Percentiles rank a stretch among this genome's conserved stretches.
These are phyloP conservation scores for Chaenocephalus aceratus DNA, from an alignment of 2,113 vertebrate species.

Conservation along the genomic window DNA sequence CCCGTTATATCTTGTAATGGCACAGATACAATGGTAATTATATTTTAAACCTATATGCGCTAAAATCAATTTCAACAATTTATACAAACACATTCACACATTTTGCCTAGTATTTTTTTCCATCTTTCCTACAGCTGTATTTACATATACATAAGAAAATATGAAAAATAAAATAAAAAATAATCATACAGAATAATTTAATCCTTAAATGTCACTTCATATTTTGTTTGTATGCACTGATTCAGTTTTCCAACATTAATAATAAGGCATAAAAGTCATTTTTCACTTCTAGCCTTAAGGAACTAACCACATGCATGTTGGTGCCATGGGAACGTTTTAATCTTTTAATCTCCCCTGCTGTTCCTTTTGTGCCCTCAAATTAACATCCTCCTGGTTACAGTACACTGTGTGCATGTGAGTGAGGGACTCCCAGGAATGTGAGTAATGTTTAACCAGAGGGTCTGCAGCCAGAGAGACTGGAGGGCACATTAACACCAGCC, in stretches of 20 bases:
- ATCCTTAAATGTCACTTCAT: neutral
- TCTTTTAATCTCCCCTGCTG: neutral
- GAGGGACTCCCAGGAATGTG: slow-evolving; percentile 37
- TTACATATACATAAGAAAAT: too few species aligned
- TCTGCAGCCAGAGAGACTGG: slow-evolving; percentile 62
- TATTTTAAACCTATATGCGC: too few species aligned
- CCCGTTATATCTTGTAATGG: too few species aligned
- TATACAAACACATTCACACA: too few species aligned
- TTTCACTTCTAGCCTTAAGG: too few species aligned
- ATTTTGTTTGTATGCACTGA: neutral
- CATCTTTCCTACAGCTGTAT: neutral
- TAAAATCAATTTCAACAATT: too few species aligned
- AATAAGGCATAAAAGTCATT: too few species aligned
- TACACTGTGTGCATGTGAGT: slow-evolving; percentile 10
- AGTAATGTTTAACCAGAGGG: slow-evolving; percentile 63
- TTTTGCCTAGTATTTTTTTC: neutral
- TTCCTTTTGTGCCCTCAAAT: neutral
- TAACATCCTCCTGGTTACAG: slow-evolving; percentile 13
- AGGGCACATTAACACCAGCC: slow-evolving; percentile 46
- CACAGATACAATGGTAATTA: too few species aligned
- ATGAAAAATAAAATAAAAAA: neutral
- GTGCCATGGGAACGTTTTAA: neutral
- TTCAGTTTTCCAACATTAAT: neutral
- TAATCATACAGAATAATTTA: neutral
- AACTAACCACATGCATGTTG: too few species aligned